Base-by-base conservation (phyloP, 2,113 vertebrate species). In the Oryzias javanicus region DNA sequence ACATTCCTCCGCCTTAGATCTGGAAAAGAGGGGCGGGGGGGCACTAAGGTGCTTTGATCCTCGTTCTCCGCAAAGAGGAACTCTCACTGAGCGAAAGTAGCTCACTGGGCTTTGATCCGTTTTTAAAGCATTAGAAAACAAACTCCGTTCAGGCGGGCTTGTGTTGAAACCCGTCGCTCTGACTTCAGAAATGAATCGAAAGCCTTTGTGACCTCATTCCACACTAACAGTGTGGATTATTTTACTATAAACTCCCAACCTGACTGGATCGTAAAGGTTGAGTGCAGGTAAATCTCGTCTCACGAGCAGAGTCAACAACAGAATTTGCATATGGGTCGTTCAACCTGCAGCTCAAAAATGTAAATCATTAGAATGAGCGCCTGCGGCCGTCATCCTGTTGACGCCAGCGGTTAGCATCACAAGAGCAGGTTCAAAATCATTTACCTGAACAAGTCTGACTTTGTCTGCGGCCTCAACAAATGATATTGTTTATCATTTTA, bases 221-320 rank as follows among this genome's bases (percentile, higher is more conserved):
- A 50, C 53, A 73, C 67, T 49, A 8, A 14, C 24, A 68, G 14
- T 57, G 27, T 6, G 74, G 72, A 83, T 88, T 81, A 84, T 27
- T 29, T 50, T 44, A 8, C 40, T 25, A 60, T 74, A 57, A 84
- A 80, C 61, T 77, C 42, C 47, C 48, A 50, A 64, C 3, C 15
- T 55, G 29, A 40, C 19, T 50, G 4, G 35, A 56, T 42, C 74
- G 29, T 50, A 46, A 58, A 63, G 60, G 13, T 10, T 45, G 42
- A 52, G 40, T 41, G 62, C 46, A 52, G 55, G 25, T 60, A 46
- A 66, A 54, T 44, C 49, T 27, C 4, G 25, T 27, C 6, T 49
- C 55, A 50, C 56, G 59, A 69, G 71, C 35, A 35, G 29, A 35
- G 29, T 7, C 10, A 8, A 35, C 7, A 10, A 8, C 29, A 35